phyloP scores from a whole-genome alignment of 2,888 invertebrate species.

The Halictus ligatus region DNA sequence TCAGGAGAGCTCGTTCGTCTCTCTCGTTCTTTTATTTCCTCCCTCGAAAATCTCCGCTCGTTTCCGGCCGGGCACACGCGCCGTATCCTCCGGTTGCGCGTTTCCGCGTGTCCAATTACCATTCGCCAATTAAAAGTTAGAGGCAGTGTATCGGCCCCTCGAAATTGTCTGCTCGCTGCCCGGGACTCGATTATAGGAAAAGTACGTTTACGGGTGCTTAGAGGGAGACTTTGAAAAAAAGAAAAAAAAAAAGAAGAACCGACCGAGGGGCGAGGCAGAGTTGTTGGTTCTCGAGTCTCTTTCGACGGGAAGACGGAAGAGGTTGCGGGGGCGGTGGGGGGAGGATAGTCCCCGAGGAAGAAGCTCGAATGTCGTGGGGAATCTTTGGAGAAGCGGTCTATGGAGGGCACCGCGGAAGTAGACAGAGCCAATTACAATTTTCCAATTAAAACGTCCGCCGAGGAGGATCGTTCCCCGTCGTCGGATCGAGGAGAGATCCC shows the following conservation, averaged over 20 bases:
- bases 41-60: constrained; percentile 18
- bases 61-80: constrained; percentile 22
- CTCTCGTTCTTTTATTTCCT: constrained; percentile 35
- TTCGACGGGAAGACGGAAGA: constrained; percentile 16
- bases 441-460: constrained; percentile 70
- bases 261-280: neutral
- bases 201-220: constrained; percentile 56
- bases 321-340: constrained; percentile 25
- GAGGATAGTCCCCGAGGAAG: constrained; percentile 50
- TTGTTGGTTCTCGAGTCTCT: constrained; percentile 21
- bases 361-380: constrained; percentile 48
- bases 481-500: constrained; percentile 38
- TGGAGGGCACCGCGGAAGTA: constrained; percentile 41
- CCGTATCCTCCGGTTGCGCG: constrained; percentile 43
- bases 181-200: constrained; percentile 64
- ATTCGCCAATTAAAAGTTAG: constrained; percentile 74
- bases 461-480: constrained; percentile 52
- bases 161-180: constrained; percentile 40
- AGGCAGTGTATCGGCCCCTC: constrained; percentile 56
- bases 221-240: constrained; percentile 41
- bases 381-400: constrained; percentile 55
- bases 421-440: constrained; percentile 73
- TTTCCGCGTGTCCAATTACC: constrained; percentile 72
- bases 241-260: constrained; percentile 16
- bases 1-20: neutral